These are phyloP conservation scores for Globodera rostochiensis DNA, from an alignment of 1,140 invertebrate genomes.

Conservation along the genomic window DNA sequence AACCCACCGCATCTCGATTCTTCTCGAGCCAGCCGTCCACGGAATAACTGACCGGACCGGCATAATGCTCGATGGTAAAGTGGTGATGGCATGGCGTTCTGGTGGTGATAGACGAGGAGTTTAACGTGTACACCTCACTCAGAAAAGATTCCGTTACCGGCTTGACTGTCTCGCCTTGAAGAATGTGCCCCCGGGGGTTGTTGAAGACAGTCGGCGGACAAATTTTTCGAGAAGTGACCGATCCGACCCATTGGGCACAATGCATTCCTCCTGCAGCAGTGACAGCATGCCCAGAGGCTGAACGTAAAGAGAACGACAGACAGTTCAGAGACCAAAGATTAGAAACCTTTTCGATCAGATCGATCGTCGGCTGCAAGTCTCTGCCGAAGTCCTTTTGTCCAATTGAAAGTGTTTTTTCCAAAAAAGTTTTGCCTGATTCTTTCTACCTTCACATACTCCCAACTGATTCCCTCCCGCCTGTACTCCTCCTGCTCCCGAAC, in stretches of 20 bases:
- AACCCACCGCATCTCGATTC: slow-evolving; percentile 87
- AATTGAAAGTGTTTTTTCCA: too few species aligned
- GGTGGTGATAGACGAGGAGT: not conserved
- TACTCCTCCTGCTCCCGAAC: slow-evolving; percentile 97
- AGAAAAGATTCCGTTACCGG: slow-evolving; percentile 26
- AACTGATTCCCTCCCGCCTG: slow-evolving; percentile 76
- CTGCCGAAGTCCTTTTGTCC: slow-evolving; percentile 96
- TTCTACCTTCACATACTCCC: slow-evolving; percentile 71
- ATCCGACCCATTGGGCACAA: slow-evolving; percentile 99
- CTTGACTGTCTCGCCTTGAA: slow-evolving; percentile 59
- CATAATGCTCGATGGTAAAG: slow-evolving; percentile 97
- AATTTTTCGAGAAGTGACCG: slow-evolving; percentile 96
- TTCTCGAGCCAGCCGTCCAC: slow-evolving; percentile 97
- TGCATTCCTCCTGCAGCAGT: slow-evolving; percentile 99
- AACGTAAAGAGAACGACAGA: slow-evolving; percentile 16
- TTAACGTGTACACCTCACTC: not conserved
- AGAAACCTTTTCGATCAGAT: slow-evolving; percentile 96
- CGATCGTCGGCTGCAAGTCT: slow-evolving; percentile 95
- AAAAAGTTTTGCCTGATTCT: not conserved
- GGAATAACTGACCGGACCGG: slow-evolving; percentile 92
- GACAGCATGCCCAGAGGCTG: slow-evolving; percentile 99
- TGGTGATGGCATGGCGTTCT: slow-evolving; percentile 71
- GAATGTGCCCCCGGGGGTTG: slow-evolving; percentile 38
- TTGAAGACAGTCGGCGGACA: slow-evolving; percentile 56
- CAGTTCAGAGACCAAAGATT: slow-evolving; percentile 5